A percentile compares a stretch with the other conserved stretches of the same genome.
Evolutionary conservation across 2,888 invertebrate genomes (phyloP).

Genomic region (Cryptocheilus praepositus): DNA sequence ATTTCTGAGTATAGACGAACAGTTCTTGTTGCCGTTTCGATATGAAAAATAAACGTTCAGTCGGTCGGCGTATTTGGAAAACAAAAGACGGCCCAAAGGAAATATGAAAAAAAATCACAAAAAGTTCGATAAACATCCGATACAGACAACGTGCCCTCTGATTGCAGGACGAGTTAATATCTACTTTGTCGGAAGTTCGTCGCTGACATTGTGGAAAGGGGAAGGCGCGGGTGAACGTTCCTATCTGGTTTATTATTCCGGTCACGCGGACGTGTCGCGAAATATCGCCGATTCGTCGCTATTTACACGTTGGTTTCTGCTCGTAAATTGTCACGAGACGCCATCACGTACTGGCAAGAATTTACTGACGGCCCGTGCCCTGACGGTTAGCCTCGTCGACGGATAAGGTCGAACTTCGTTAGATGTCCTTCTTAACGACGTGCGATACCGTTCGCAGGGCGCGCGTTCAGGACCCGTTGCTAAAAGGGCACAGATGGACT

Average conservation of each 20-base stretch:
- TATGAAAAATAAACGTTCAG: too few relatives aligned
- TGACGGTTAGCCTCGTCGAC: background rate
- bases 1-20: too few relatives aligned
- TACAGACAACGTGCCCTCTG: background rate
- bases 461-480: too few relatives aligned
- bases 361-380: constrained; percentile 22
- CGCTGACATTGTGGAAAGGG: background rate
- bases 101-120: too few relatives aligned
- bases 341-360: constrained; percentile 29
- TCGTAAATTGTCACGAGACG: constrained; percentile 33
- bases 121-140: background rate
- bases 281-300: constrained; percentile 31
- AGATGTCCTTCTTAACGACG: constrained; percentile 20
- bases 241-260: constrained; percentile 22
- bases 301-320: constrained; percentile 30
- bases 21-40: too few relatives aligned
- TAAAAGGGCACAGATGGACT: too few relatives aligned
- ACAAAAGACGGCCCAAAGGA: too few relatives aligned
- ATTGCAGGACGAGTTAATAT: background rate
- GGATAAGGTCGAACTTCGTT: constrained; percentile 24
- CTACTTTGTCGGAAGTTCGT: too few relatives aligned
- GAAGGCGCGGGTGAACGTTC: background rate
- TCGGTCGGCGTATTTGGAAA: too few relatives aligned
- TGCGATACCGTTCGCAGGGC: constrained; percentile 16
- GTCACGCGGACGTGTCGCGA: constrained; percentile 21